Evolutionary conservation across 2,113 vertebrate species (phyloP).

Genomic region (Hyaena hyaena): DNA sequence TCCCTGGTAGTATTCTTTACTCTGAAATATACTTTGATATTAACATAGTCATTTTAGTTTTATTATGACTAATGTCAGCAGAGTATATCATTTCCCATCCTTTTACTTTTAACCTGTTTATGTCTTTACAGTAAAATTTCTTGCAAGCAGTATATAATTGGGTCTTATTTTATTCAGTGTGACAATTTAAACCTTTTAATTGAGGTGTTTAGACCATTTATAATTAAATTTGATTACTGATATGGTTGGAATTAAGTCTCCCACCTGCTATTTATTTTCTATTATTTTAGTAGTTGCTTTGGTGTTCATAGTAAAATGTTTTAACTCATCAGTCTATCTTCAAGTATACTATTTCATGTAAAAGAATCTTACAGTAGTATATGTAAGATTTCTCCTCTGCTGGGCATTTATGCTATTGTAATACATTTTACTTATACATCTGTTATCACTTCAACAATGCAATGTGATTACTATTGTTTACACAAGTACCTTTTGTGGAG

Average conservation of each 20-base stretch:
- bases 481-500: neutral
- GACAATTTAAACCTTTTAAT: neutral
- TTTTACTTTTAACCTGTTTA: slow-evolving; percentile 26
- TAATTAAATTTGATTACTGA: neutral
- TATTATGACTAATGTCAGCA: neutral
- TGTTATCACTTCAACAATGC: neutral
- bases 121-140: slow-evolving; percentile 29
- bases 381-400: neutral
- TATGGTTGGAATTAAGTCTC: slow-evolving; percentile 12
- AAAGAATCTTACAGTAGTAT: neutral
- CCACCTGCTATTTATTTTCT: neutral
- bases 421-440: slow-evolving; percentile 15
- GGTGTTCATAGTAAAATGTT: slow-evolving; percentile 17
- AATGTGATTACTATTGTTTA: neutral
- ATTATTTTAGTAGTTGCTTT: slow-evolving; percentile 33
- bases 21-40: slow-evolving; percentile 46
- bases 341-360: neutral
- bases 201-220: neutral
- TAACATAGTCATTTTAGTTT: neutral
- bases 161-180: slow-evolving; percentile 29
- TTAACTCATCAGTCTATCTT: slow-evolving; percentile 29
- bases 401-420: neutral
- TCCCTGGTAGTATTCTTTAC: neutral
- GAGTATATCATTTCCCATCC: neutral
- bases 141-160: neutral